Percentiles rank a stretch among this genome's conserved stretches.
These are phyloP conservation scores for Dipus sagitta DNA, from an alignment of 2,797 vertebrate species.

Conservation along the genomic window DNA sequence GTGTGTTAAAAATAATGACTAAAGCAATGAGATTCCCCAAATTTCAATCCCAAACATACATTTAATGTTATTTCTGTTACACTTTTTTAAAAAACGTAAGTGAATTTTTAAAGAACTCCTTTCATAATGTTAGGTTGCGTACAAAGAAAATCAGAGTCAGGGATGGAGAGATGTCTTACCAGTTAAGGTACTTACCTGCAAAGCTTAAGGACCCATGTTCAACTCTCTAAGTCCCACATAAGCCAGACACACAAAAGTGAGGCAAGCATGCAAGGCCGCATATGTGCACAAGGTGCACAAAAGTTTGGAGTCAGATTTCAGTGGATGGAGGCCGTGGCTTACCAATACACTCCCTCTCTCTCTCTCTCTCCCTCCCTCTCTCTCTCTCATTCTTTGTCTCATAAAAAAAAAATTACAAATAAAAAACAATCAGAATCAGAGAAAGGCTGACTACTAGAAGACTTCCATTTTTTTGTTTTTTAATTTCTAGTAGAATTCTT, in stretches of 20 bases:
- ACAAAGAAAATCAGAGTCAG: not conserved
- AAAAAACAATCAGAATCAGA: conserved; percentile 39
- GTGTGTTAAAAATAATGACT: conserved; percentile 51
- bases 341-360: too few species aligned
- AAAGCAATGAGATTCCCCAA: conserved; percentile 42
- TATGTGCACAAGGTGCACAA: too few species aligned
- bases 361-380: too few species aligned
- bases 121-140: conserved; percentile 56
- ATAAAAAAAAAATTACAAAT: not conserved
- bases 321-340: too few species aligned
- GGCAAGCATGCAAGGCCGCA: too few species aligned
- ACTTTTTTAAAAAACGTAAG: not conserved
- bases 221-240: too few species aligned
- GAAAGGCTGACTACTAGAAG: not conserved
- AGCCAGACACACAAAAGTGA: too few species aligned
- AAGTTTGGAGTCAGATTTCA: too few species aligned
- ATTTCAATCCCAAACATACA: conserved; percentile 35
- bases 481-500: not conserved
- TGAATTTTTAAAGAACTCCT: conserved; percentile 8
- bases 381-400: too few species aligned
- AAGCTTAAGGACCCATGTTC: too few species aligned
- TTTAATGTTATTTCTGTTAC: not conserved
- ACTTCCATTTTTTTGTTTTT: not conserved
- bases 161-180: too few species aligned
- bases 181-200: too few species aligned